These are phyloP conservation scores for Chironomus tentans DNA, from an alignment of 2,888 invertebrate species.

Conservation along the genomic window DNA sequence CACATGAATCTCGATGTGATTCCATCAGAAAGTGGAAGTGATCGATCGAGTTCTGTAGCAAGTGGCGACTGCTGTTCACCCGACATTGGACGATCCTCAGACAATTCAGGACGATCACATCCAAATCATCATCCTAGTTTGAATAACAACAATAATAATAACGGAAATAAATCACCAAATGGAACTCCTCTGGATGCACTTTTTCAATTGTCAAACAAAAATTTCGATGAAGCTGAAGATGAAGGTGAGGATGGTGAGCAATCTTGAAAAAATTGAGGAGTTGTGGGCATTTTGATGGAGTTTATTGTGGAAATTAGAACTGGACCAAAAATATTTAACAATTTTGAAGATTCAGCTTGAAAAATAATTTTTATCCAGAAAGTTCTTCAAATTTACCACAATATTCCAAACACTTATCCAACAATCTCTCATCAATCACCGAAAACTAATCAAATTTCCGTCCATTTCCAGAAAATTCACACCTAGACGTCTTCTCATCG, in stretches of 20 bases:
- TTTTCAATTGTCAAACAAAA: constrained; percentile 96
- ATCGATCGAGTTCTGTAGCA: constrained; percentile 63
- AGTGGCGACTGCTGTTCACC: constrained; percentile 67
- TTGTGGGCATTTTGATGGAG: no score
- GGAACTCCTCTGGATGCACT: constrained; percentile 89
- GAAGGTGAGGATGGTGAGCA: constrained; percentile 60
- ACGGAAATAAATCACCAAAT: constrained; percentile 35
- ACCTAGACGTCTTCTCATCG: constrained; percentile 83
- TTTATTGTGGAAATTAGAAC: no score
- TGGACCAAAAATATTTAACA: background rate
- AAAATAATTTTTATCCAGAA: no score
- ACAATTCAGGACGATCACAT: constrained; percentile 12
- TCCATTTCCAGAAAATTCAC: constrained; percentile 73
- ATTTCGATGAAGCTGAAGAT: constrained; percentile 83
- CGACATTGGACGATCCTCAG: constrained; percentile 44
- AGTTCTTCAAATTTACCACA: background rate
- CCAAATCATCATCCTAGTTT: constrained; percentile 32
- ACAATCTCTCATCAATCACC: background rate
- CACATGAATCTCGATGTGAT: constrained; percentile 43
- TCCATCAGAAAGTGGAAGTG: constrained; percentile 57
- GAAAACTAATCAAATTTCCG: constrained; percentile 22
- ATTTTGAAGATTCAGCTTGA: no score
- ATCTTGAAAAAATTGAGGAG: background rate
- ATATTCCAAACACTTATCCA: background rate
- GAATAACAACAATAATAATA: constrained; percentile 28